Percentiles rank a stretch among this genome's conserved stretches.
Conservation (phyloP, 2,797 vertebrate genomes). For the Spheniscus humboldti region DNA sequence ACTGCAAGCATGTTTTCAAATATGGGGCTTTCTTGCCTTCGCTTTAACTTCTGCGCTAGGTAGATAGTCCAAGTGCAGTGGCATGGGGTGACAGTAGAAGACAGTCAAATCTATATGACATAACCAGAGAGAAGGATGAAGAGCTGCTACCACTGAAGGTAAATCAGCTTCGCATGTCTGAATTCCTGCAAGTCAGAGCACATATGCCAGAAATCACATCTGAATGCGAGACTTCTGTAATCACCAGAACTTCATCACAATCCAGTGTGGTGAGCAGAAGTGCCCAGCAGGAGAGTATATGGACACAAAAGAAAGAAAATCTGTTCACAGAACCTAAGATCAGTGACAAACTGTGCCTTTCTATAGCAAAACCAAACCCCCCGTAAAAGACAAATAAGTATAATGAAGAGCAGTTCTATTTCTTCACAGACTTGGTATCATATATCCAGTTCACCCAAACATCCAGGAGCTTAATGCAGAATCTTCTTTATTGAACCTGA, state of each 20-base stretch:
- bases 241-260: not conserved
- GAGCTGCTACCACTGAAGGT: not conserved
- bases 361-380: not conserved
- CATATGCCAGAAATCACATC: not conserved
- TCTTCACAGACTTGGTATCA: not conserved
- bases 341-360: not conserved
- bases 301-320: not conserved
- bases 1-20: not conserved
- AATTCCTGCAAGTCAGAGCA: not conserved
- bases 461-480: not conserved
- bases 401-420: not conserved
- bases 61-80: not conserved
- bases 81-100: not conserved
- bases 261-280: not conserved
- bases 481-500: not conserved
- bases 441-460: not conserved
- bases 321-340: not conserved
- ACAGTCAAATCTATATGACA: not conserved
- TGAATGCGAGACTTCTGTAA: not conserved
- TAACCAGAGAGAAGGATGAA: not conserved
- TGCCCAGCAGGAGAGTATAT: not conserved
- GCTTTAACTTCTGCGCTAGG: not conserved
- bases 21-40: not conserved
- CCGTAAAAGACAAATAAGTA: not conserved
- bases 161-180: not conserved